These are phyloP conservation scores for Caenorhabditis afra DNA, from an alignment of 2,888 invertebrate species.

Conservation along the genomic window DNA sequence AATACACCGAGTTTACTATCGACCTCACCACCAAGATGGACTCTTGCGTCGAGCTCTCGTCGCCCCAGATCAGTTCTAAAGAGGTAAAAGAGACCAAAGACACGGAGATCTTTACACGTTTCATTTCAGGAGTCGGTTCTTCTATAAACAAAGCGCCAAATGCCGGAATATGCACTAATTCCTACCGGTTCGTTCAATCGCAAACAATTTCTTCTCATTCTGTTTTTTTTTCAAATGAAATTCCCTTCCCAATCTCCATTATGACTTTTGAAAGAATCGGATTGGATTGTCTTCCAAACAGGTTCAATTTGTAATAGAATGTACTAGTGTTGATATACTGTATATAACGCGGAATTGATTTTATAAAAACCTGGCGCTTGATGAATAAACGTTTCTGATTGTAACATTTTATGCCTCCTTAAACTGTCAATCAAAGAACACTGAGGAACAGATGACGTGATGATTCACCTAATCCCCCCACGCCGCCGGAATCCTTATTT, in stretches of 20 bases:
- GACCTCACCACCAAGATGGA: constrained; percentile 70
- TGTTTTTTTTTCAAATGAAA: not conserved
- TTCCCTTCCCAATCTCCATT: not conserved
- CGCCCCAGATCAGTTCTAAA: constrained; percentile 62
- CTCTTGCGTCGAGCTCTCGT: constrained; percentile 70
- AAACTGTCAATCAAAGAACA: not conserved
- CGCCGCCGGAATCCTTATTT: constrained; percentile 20
- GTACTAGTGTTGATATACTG: no score
- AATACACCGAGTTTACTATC: constrained; percentile 67
- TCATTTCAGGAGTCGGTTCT: constrained; percentile 66
- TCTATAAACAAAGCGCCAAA: constrained; percentile 28
- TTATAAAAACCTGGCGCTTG: no score
- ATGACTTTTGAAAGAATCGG: no score
- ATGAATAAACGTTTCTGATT: not conserved
- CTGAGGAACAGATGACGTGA: constrained; percentile 3
- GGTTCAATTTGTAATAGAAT: no score
- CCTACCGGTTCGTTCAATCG: constrained; percentile 13
- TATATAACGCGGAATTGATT: no score
- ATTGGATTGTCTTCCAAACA: no score
- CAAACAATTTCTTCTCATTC: not conserved
- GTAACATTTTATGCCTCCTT: not conserved
- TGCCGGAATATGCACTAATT: constrained; percentile 41
- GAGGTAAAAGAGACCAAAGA: constrained; percentile 17
- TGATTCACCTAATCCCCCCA: not conserved
- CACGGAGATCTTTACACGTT: not conserved